phyloP scores from a whole-genome alignment of 2,797 vertebrate genomes.

The Phalloptychus januarius region DNA sequence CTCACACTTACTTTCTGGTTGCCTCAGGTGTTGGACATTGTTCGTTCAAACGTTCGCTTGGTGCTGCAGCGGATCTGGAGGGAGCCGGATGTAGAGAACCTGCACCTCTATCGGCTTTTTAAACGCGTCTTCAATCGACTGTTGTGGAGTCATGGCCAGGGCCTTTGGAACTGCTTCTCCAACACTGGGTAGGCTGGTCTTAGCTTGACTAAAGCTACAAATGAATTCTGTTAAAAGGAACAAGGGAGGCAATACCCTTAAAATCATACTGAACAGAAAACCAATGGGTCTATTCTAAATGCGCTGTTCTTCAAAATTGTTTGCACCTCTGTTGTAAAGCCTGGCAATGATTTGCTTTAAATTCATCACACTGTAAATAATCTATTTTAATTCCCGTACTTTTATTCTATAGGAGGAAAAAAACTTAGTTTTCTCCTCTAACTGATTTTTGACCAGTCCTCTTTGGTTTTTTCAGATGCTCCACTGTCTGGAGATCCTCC shows the following conservation, averaged over 20 bases:
- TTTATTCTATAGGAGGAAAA: neutral
- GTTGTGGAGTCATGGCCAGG: conserved; percentile 97
- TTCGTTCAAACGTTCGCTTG: conserved; percentile 88
- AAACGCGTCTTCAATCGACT: conserved; percentile 93
- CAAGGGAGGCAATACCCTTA: neutral
- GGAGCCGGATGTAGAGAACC: conserved; percentile 89
- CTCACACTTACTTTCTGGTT: conserved; percentile 12
- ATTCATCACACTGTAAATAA: neutral
- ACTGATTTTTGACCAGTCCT: neutral
- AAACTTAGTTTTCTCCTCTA: neutral
- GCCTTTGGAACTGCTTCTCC: conserved; percentile 97
- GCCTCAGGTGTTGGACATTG: conserved; percentile 93
- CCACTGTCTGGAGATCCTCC: neutral
- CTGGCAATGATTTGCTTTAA: neutral
- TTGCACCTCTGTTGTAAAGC: neutral
- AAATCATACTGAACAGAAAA: neutral
- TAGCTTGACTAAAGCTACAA: neutral
- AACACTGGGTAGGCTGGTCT: conserved; percentile 88
- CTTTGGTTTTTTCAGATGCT: neutral
- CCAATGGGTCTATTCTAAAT: neutral
- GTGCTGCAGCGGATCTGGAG: conserved; percentile 92
- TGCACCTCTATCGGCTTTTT: conserved; percentile 92
- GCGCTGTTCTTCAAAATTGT: neutral
- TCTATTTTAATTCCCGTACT: neutral
- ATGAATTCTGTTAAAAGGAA: neutral